A percentile compares a stretch with the other conserved stretches of the same genome.
Conservation (phyloP, 2,113 vertebrate genomes). For the Trinectes maculatus region DNA sequence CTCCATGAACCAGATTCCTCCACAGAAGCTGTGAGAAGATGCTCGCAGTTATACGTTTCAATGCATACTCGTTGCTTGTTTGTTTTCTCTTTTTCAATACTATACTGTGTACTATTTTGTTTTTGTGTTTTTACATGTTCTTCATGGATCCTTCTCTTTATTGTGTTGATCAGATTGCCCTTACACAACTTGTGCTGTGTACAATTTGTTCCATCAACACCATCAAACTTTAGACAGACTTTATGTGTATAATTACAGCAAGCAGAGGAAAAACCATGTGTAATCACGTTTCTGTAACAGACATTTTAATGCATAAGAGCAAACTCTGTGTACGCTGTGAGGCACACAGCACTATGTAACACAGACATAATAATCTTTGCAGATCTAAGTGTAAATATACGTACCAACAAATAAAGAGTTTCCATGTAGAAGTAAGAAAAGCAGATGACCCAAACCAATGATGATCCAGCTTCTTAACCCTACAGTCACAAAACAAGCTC, state of each 20-base stretch:
- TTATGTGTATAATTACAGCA: too few species aligned
- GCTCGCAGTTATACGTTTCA: background rate
- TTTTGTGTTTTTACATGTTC: background rate
- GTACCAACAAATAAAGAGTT: conserved; percentile 25
- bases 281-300: too few species aligned
- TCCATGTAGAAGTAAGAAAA: conserved; percentile 39
- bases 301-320: too few species aligned
- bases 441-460: background rate
- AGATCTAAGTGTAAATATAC: background rate
- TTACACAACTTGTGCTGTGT: too few species aligned
- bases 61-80: too few species aligned
- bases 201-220: background rate
- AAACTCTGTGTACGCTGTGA: too few species aligned
- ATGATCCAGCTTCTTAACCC: background rate
- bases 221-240: too few species aligned
- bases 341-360: background rate
- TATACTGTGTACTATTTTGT: too few species aligned
- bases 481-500: background rate
- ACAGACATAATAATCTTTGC: background rate
- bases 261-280: too few species aligned
- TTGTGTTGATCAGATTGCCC: background rate
- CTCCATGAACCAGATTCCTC: background rate
- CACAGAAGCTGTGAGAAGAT: conserved; percentile 27
- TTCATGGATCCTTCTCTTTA: background rate
- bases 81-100: too few species aligned